A percentile compares a stretch with the other conserved stretches of the same genome.
Evolutionary conservation across 2,888 invertebrate species (phyloP).

Genomic region (Fissipunctia ypsillon): DNA sequence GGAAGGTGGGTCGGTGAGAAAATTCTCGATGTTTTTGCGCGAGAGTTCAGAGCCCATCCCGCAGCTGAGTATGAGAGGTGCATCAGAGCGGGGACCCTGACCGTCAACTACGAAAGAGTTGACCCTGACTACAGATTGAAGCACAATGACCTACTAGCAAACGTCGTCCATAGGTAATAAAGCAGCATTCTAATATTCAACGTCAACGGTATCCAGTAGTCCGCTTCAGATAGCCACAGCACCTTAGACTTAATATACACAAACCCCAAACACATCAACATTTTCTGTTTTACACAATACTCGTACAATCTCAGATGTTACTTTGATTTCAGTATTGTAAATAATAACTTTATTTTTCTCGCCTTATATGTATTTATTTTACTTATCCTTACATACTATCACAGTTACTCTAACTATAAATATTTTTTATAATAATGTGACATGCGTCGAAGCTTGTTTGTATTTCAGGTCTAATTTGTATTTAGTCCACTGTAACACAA

Average conservation of each 20-base stretch:
- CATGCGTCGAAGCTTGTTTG: conserved; percentile 78
- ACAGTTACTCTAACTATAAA: conserved; percentile 67
- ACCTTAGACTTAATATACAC: conserved; percentile 64
- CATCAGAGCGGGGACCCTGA: conserved; percentile 97
- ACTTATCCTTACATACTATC: conserved; percentile 67
- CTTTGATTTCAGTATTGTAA: conserved; percentile 71
- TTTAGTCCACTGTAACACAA: conserved; percentile 78
- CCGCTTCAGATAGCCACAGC: conserved; percentile 70
- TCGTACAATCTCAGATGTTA: conserved; percentile 65
- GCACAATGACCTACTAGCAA: conserved; percentile 97
- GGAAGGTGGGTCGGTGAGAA: conserved; percentile 98
- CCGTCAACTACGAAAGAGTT: conserved; percentile 98
- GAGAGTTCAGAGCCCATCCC: conserved; percentile 98
- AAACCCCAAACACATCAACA: conserved; percentile 57
- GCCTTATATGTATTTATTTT: conserved; percentile 72
- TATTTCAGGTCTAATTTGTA: conserved; percentile 78
- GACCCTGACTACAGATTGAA: conserved; percentile 97
- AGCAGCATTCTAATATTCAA: conserved; percentile 18
- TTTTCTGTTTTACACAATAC: conserved; percentile 64
- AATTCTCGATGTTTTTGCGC: conserved; percentile 97
- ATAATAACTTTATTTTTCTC: conserved; percentile 73
- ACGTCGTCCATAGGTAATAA: conserved; percentile 97
- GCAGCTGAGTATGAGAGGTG: conserved; percentile 98
- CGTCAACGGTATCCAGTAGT: conserved; percentile 58
- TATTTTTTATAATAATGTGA: conserved; percentile 64